Base-by-base conservation (phyloP, 2,797 vertebrate species). In the Pantherophis vulpinus region DNA sequence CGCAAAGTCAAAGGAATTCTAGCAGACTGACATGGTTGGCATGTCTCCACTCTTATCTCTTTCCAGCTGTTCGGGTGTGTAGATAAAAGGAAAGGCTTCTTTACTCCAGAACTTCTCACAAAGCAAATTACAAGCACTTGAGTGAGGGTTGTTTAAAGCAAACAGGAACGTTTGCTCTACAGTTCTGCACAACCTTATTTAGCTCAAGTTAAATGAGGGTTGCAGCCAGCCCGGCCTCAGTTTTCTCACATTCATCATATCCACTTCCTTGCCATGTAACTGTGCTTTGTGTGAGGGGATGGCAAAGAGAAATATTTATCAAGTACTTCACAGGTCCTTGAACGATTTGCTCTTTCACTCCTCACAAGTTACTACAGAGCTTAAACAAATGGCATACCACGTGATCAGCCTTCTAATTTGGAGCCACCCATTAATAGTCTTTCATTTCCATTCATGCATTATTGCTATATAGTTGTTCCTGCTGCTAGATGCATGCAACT, bases 51-150 rank as follows among this genome's bases (percentile, higher is more conserved):
- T 96, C 97, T 96, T 95, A 97, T 96, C 97, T 96, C 56, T 66
- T 94, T 95, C 95, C 96, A 97, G 92, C 94, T 97, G 95, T 92
- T 96, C 94, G 94, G 91, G 93, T 86, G 56, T 93, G 60, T 55
- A 97, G 97, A 97, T 96, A 95, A 97, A 97, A 95, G 96, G 94
- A 92, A 94, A 90, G 83, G 89, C 91, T 96, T 94, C 95, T 97
- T 74, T 74, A 74, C 91, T 47, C 87, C 47, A 42, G 25, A 92
- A 90, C 93, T 96, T 88, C 95, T 94, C 94, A 95, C 93, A 95
- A 91, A 89, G 92, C 87, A 96, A 90, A 92, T 96, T 94, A 94
- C 59, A 92, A 95, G 47, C 88, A 89, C 90, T 95, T 92, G 86
- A 86, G 70, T 90, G 93, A 95, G 56, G 92, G 93, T 95, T 96